A percentile compares a stretch with the other conserved stretches of the same genome.
These are phyloP conservation scores for Linnaemya tessellans DNA, from an alignment of 2,888 invertebrate genomes.

Conservation along the genomic window DNA sequence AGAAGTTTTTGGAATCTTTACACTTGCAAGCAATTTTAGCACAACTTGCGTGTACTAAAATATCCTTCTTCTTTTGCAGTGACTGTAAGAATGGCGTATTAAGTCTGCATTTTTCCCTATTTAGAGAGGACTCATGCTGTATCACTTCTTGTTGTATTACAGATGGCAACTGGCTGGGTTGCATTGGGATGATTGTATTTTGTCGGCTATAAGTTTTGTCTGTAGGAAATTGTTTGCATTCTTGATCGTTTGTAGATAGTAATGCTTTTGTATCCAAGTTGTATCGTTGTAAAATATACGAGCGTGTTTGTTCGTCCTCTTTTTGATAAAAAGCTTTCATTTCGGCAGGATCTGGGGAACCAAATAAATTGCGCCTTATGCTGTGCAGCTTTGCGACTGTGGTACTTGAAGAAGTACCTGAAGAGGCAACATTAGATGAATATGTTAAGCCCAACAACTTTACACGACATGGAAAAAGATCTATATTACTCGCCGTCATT, in stretches of 20 bases:
- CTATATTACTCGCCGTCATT: constrained; percentile 64
- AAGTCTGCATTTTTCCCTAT: constrained; percentile 31
- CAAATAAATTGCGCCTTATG: constrained; percentile 69
- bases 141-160: constrained; percentile 62
- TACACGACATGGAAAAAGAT: constrained; percentile 61
- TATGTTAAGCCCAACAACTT: constrained; percentile 41
- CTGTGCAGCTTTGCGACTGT: constrained; percentile 30
- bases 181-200: neutral
- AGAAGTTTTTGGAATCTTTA: neutral
- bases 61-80: constrained; percentile 3
- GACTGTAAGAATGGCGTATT: constrained; percentile 7
- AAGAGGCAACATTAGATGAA: neutral
- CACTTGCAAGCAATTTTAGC: constrained; percentile 17
- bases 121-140: constrained; percentile 52
- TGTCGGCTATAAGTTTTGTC: neutral
- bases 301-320: constrained; percentile 57
- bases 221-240: constrained; percentile 13
- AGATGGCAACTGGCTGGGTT: constrained; percentile 49
- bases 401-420: constrained; percentile 34
- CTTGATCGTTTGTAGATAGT: neutral
- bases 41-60: neutral
- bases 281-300: constrained; percentile 54
- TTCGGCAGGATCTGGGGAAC: constrained; percentile 63
- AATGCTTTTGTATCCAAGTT: constrained; percentile 38
- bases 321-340: constrained; percentile 55